Base-by-base conservation (phyloP, 2,797 vertebrate genomes). In the Coranthus polyacanthus region DNA sequence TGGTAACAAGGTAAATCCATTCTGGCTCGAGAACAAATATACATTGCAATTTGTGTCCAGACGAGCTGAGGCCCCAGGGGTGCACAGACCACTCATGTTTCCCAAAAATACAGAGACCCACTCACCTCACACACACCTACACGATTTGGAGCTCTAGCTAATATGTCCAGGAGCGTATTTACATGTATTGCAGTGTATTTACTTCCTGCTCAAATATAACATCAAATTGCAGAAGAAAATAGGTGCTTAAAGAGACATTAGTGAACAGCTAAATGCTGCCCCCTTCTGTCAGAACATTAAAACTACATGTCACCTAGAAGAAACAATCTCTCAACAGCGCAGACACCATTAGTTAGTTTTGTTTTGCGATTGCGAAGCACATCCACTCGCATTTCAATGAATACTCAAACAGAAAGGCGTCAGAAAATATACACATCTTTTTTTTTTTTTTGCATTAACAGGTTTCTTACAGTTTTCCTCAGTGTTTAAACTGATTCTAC, bases 21-120 rank as follows among this genome's bases (percentile, higher is more conserved):
- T 62, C 55, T 59, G 66, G 62, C 72, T 55, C 44, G 45, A 83
- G 79, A 70, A 86, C 71, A 92, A 90, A 89, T 87, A 88, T 79
- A 89, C 88, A 82, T 9, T 38, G 71, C 76, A 88, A 87, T 84
- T 29, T 42, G 62, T 73, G 79, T 79, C 69, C 74, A 55, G 76
- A 75, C 18, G 37, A 45, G 54, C 39, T 17, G 60, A 72, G 78
- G 79, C 68, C 68, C 49, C 61, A 4, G 49, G 34, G n/a, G 6
- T 24, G 53, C 41, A 34, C 75, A 56, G 42, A 51, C 46, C 32
- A 22, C 39, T 68, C 10, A 18, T 12, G 69, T 74, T 78, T 67
- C 37, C 45, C 17, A 34, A 13, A 55, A 44, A 51, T 12, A 45
- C 41, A 1, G 10, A 46, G 21, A 64, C 47, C 36, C 8, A 38